Conservation (phyloP, 2,113 vertebrate genomes). For the Chascanopsetta lugubris region DNA sequence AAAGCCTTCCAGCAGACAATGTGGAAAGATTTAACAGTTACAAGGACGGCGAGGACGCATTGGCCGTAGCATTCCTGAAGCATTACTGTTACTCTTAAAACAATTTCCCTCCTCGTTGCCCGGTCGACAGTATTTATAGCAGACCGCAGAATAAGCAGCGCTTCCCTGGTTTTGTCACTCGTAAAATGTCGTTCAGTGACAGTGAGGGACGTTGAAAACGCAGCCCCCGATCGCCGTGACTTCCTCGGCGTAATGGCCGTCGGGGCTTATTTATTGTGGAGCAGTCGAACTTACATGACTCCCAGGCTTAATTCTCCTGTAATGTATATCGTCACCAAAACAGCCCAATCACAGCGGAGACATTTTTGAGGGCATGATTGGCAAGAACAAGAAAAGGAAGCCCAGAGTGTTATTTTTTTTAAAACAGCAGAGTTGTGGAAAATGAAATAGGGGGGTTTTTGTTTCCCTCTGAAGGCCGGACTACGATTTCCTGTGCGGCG, state of each 20-base stretch:
- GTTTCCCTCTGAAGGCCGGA: constrained; percentile 74
- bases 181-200: not conserved
- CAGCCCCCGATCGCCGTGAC: too few relatives aligned
- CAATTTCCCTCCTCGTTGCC: constrained; percentile 24
- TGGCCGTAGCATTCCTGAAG: constrained; percentile 33
- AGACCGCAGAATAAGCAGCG: constrained; percentile 12
- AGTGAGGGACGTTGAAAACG: not conserved
- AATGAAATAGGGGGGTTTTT: constrained; percentile 69
- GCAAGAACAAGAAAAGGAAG: constrained; percentile 76
- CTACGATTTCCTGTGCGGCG: constrained; percentile 78
- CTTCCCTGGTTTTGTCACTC: constrained; percentile 19
- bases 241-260: too few relatives aligned
- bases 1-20: constrained; percentile 15
- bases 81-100: constrained; percentile 20
- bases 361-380: constrained; percentile 69
- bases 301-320: not conserved
- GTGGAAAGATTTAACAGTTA: not conserved
- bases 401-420: constrained; percentile 68
- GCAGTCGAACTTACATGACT: constrained; percentile 1
- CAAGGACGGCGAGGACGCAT: constrained; percentile 18
- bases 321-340: constrained; percentile 29
- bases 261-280: constrained; percentile 8
- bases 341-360: constrained; percentile 38
- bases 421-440: constrained; percentile 71
- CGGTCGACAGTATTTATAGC: constrained; percentile 17